Base-by-base conservation (phyloP, 2,888 invertebrate genomes). In the Pachliopta kotzebuea region DNA sequence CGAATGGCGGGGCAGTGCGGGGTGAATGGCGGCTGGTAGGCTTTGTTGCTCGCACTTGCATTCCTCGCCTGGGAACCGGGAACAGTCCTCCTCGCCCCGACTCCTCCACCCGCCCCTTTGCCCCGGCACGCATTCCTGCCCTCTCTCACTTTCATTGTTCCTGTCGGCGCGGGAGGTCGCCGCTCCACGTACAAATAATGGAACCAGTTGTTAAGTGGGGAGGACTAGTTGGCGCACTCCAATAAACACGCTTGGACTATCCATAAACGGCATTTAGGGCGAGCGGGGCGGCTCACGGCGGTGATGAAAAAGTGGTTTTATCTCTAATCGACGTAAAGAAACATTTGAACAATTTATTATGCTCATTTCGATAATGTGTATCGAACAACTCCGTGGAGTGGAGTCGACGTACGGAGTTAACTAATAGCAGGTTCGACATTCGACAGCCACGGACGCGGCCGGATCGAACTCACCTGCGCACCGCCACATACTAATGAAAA, bases 91-190 rank as follows among this genome's bases (percentile, higher is more conserved):
- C 74, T 72, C 75, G 76, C 72, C 76, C 74, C 42, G 17, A 14
- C 72, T 73, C 72, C 71, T 73, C 71, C 78, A 9, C 31, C 74
- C 78, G 77, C 74, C 75, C 68, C 67, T 72, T 71, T 76, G 70
- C 72, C 69, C 84, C 83, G 81, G 80, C 78, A 70, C 79, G 80
- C 88, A 88, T 89, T 90, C 90, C 88, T 84, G 85, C 84, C 86
- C 86, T 88, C 89, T 87, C 90, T 89, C 90, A 90, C 90, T 90
- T 88, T 90, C 90, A 90, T 90, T 90, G 90, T 90, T 88, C 89
- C 85, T 81, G 77, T 83, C 88, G 82, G 88, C 77, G 86, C 89
- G 90, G 90, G 88, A 89, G 90, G 90, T 90, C 90, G 90, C 85
- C 81, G 80, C 72, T 78, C 80, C 80, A 74, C 77, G 77, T 78